phyloP scores from a whole-genome alignment of 2,888 invertebrate species.

The Chrysolina americana region DNA sequence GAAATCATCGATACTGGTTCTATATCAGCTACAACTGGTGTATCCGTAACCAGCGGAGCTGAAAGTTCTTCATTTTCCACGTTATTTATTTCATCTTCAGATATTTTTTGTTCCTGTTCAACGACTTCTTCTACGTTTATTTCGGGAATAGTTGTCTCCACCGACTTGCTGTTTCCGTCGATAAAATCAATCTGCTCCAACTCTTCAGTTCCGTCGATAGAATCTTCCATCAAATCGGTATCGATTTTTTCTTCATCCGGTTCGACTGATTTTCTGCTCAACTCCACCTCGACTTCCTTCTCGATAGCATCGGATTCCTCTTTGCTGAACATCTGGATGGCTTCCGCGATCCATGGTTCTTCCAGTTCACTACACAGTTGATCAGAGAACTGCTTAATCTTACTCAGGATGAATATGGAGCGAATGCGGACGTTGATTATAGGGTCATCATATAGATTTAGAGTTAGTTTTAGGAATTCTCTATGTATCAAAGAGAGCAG shows the following conservation, averaged over 20 bases:
- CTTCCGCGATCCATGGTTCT: conserved; percentile 55
- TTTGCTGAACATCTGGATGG: conserved; percentile 40
- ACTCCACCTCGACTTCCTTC: conserved; percentile 48
- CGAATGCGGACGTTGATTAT: conserved; percentile 61
- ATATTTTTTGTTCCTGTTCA: conserved; percentile 6
- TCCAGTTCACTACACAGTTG: conserved; percentile 56
- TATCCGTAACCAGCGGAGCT: not conserved
- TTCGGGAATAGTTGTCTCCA: conserved; percentile 7
- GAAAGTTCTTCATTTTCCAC: not conserved
- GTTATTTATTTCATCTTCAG: not conserved
- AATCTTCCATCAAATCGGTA: conserved; percentile 48
- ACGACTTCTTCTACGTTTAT: conserved; percentile 23
- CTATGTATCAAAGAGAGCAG: conserved; percentile 58
- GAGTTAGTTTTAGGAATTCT: conserved; percentile 58
- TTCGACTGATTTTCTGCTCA: conserved; percentile 36
- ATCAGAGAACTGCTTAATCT: conserved; percentile 56
- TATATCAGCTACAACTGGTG: not conserved
- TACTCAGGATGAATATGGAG: conserved; percentile 57
- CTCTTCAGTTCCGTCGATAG: not conserved
- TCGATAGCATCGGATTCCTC: conserved; percentile 51
- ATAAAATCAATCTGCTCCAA: conserved; percentile 5
- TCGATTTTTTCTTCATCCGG: conserved; percentile 48
- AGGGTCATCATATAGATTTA: conserved; percentile 59
- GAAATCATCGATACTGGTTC: not conserved
- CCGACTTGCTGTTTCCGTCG: not conserved